Evolutionary conservation across 2,888 invertebrate species (phyloP).

Genomic region (Trissoscelio sp.): DNA sequence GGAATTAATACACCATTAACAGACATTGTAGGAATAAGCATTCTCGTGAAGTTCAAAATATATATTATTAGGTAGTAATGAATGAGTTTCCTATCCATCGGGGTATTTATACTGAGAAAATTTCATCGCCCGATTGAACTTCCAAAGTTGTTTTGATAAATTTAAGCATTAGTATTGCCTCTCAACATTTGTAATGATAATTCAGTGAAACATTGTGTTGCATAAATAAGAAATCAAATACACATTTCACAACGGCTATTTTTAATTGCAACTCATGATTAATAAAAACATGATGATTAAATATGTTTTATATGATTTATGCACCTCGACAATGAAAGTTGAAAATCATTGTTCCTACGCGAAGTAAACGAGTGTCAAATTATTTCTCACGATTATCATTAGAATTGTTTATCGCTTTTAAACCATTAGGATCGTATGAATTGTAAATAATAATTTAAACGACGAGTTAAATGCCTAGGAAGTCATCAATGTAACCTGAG

Average conservation of each 20-base stretch:
- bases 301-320: constrained; percentile 22
- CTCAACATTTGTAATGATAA: too few species aligned
- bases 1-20: constrained; percentile 34
- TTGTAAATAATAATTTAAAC: constrained; percentile 13
- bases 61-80: constrained; percentile 11
- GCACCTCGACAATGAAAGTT: constrained; percentile 4
- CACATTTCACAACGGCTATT: not conserved
- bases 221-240: not conserved
- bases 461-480: not conserved
- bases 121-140: not conserved
- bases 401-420: too few species aligned
- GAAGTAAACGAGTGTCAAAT: not conserved
- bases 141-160: not conserved
- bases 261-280: not conserved
- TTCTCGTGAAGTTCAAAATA: not conserved
- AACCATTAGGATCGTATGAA: not conserved
- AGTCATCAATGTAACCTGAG: not conserved
- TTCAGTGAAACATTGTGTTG: not conserved
- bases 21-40: constrained; percentile 11
- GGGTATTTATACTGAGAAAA: not conserved
- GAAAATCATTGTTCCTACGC: constrained; percentile 32
- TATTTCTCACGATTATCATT: constrained; percentile 11
- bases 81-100: not conserved
- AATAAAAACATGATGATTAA: not conserved
- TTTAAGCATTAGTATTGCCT: too few species aligned